Conservation (phyloP, 35 echinoderm and acorn worm genomes). For the Diadema setosum region DNA sequence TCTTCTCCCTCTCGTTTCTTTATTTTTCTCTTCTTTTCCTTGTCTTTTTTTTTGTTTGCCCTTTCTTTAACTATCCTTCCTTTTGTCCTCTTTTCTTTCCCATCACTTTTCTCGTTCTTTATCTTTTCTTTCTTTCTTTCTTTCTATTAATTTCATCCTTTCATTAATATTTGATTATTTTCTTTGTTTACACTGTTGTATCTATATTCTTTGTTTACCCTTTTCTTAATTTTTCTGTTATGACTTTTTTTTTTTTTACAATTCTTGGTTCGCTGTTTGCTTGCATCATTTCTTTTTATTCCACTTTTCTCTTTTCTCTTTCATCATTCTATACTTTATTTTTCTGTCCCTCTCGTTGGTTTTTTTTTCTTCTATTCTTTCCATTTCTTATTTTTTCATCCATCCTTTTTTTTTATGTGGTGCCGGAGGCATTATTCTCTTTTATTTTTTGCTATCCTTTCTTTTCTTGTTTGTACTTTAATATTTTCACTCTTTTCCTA, state of each 20-base stretch:
- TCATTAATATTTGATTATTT: neutral
- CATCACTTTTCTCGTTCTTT: no score
- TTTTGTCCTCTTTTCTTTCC: no score
- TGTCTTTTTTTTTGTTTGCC: no score
- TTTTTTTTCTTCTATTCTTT: neutral
- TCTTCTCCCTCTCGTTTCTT: neutral
- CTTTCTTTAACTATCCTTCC: no score
- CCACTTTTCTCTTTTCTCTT: neutral
- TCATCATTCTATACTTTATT: neutral
- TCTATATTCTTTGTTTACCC: neutral
- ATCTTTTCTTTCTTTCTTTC: no score
- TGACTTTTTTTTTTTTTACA: no score
- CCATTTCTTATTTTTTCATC: neutral
- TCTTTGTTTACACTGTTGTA: neutral
- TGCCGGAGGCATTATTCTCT: no score
- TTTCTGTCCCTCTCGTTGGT: neutral
- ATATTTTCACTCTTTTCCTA: no score
- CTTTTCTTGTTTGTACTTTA: no score
- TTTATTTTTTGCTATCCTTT: no score
- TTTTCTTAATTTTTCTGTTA: neutral
- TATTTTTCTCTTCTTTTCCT: neutral
- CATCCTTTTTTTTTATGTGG: neutral
- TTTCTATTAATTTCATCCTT: no score
- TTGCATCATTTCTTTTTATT: neutral
- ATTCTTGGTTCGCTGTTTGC: no score